Conservation (phyloP, 35 echinoderm and acorn worm genomes). For the Ptychodera flava region DNA sequence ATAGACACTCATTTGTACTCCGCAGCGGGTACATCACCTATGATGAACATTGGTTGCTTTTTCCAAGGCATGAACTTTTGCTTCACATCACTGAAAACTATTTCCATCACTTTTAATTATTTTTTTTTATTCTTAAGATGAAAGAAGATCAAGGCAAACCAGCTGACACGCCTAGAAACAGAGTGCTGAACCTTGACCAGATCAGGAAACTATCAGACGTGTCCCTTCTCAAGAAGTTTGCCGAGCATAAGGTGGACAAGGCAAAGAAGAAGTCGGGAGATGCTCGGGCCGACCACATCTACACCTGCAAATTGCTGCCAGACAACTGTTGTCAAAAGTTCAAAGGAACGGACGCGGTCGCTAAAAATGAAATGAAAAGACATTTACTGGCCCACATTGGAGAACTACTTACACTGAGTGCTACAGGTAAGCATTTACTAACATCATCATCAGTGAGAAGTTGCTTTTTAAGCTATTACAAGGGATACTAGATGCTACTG, state of each 20-base stretch:
- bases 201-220: constrained; percentile 64
- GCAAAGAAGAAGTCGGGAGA: constrained; percentile 53
- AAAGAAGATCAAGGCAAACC: constrained; percentile 6
- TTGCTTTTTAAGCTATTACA: no score
- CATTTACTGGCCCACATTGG: constrained; percentile 87
- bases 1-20: no score
- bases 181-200: constrained; percentile 67
- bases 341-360: constrained; percentile 56
- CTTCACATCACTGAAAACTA: no score
- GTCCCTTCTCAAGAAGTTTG: constrained; percentile 64
- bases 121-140: no score
- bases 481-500: no score
- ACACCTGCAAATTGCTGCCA: constrained; percentile 87
- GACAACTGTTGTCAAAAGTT: constrained; percentile 87
- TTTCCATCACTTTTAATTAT: no score
- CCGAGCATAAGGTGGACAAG: constrained; percentile 57
- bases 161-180: background rate
- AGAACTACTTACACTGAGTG: constrained; percentile 81
- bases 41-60: no score
- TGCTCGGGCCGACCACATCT: constrained; percentile 55
- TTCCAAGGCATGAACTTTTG: no score
- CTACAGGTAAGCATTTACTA: constrained; percentile 34
- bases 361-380: constrained; percentile 76
- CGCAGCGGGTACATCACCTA: no score
- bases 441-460: no score